Percentiles rank a stretch among this genome's conserved stretches.
Evolutionary conservation across 2,113 vertebrate species (phyloP).

Genomic region (Sclerurus mexicanus): DNA sequence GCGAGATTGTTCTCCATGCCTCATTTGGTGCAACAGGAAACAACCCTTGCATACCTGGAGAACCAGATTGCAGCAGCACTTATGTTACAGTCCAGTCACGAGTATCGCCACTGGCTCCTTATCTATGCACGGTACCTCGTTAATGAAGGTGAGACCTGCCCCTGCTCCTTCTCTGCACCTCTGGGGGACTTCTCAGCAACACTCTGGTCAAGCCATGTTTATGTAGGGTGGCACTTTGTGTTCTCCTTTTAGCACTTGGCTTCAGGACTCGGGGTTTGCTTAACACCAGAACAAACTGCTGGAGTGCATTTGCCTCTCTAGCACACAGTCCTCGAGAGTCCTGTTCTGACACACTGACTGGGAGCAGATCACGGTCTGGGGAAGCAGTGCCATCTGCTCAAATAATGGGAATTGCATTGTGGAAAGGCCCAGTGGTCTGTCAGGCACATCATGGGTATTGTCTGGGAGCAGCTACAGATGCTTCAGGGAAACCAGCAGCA

Average conservation of each 20-base stretch:
- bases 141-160: constrained; percentile 87
- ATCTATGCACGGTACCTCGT: constrained; percentile 96
- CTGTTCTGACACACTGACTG: not conserved
- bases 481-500: not conserved
- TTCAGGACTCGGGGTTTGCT: not conserved
- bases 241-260: not conserved
- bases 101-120: constrained; percentile 96
- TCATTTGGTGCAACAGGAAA: constrained; percentile 92
- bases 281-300: not conserved
- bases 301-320: not conserved
- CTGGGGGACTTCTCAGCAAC: not conserved
- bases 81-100: constrained; percentile 86
- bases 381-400: not conserved
- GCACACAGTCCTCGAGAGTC: not conserved
- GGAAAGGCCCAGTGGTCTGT: not conserved
- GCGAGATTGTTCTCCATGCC: constrained; percentile 91
- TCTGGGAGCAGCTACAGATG: not conserved
- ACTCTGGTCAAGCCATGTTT: not conserved
- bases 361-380: not conserved
- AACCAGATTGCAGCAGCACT: constrained; percentile 91
- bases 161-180: not conserved
- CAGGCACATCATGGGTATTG: not conserved
- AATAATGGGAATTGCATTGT: not conserved
- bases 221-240: rapidly evolving
- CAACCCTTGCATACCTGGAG: constrained; percentile 94